Conservation (phyloP, 2,113 vertebrate genomes). For the Sardina pilchardus region DNA sequence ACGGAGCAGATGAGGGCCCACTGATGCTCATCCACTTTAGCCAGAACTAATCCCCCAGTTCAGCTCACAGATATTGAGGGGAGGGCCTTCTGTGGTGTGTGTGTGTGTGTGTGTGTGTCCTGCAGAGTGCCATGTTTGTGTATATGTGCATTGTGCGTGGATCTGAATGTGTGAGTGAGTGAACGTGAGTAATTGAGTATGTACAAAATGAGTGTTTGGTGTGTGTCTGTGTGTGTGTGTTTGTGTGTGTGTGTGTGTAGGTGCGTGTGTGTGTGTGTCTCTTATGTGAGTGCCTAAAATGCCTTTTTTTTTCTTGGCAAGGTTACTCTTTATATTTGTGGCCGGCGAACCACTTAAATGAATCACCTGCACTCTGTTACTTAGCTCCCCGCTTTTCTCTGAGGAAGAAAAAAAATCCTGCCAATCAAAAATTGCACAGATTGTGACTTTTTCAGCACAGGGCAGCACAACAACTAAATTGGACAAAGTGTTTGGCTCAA, state of each 20-base stretch:
- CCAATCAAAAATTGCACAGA: neutral
- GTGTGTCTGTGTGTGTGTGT: neutral
- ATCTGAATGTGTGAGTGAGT: neutral
- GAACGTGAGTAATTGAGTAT: too few relatives aligned
- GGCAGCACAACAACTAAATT: neutral
- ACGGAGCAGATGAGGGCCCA: too few relatives aligned
- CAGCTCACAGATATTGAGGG: neutral
- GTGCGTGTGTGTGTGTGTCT: neutral
- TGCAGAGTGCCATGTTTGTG: neutral
- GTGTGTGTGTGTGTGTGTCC: neutral
- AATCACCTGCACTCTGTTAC: neutral
- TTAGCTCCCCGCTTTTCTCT: neutral
- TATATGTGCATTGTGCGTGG: neutral
- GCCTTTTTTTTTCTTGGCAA: neutral
- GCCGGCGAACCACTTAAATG: neutral
- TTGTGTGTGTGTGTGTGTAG: neutral
- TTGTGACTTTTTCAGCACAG: neutral
- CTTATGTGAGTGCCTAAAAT: neutral
- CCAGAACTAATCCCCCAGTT: too few relatives aligned
- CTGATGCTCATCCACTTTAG: neutral
- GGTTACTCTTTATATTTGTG: neutral
- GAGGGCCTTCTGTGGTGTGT: neutral
- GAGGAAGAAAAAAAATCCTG: neutral
- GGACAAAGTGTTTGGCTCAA: neutral
- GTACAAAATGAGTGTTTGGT: too few relatives aligned